A percentile compares a stretch with the other conserved stretches of the same genome.
Evolutionary conservation across 37 sponge, comb jelly and placozoan genomes (phyloP).

Genomic region (Eunapius fragilis): DNA sequence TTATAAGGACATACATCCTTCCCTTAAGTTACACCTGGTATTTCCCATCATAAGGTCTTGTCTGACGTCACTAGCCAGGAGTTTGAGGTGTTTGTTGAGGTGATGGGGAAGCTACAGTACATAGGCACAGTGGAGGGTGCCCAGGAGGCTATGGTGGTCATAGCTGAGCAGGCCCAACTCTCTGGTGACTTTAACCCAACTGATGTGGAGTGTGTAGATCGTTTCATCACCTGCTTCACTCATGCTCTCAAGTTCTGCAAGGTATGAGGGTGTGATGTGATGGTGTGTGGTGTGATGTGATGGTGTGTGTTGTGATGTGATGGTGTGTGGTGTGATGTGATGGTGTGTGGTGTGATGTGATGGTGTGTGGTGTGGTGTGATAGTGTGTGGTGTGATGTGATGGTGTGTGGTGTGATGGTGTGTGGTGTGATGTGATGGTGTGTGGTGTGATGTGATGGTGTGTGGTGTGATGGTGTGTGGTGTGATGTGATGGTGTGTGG

Average conservation of each 20-base stretch:
- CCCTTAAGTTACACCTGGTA: no score
- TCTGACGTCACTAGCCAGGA: conserved; percentile 61
- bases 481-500: not conserved
- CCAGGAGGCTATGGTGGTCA: conserved; percentile 29
- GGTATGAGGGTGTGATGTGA: conserved; percentile 15
- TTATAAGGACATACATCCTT: no score
- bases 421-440: not conserved
- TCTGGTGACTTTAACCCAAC: conserved; percentile 40
- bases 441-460: not conserved
- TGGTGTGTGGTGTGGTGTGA: not conserved
- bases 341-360: not conserved
- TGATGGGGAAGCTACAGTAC: conserved; percentile 47
- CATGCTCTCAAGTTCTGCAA: conserved; percentile 66
- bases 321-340: not conserved
- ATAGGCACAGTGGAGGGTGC: conserved; percentile 38
- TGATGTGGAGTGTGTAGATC: conserved; percentile 37
- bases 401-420: not conserved
- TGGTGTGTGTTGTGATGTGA: no score
- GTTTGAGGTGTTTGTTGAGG: conserved; percentile 56
- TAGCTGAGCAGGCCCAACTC: conserved; percentile 68
- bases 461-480: no score
- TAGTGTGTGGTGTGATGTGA: no score
- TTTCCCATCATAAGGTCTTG: conserved; percentile 50
- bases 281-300: not conserved
- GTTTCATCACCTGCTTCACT: conserved; percentile 63